Evolutionary conservation across 2,888 invertebrate species (phyloP).

Genomic region (Dryococelus australis): DNA sequence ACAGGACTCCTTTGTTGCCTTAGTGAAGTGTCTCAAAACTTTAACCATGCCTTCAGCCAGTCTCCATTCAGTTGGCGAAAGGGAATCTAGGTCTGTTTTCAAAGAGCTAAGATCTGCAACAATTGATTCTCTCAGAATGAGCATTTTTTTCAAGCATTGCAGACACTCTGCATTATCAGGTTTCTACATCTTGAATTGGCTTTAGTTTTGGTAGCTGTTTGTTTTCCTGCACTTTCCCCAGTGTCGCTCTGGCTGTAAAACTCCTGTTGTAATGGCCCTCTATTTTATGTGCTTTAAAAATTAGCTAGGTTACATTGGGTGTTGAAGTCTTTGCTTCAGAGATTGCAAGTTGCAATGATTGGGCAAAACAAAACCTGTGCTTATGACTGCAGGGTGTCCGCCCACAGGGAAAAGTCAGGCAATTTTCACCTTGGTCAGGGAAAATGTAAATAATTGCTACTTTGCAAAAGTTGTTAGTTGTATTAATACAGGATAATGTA

Average conservation of each 20-base stretch:
- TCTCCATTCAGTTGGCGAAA: conserved; percentile 7
- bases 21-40: not conserved
- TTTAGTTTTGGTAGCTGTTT: not conserved
- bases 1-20: not conserved
- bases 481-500: too few species aligned
- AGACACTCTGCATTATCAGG: not conserved
- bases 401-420: too few species aligned
- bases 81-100: conserved; percentile 1
- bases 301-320: not conserved
- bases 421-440: too few species aligned
- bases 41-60: not conserved
- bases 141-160: not conserved
- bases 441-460: too few species aligned
- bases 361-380: not conserved
- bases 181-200: not conserved
- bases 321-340: not conserved
- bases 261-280: not conserved
- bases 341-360: not conserved
- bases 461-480: too few species aligned
- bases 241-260: not conserved
- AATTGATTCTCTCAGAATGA: not conserved
- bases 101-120: not conserved
- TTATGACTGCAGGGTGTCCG: too few species aligned
- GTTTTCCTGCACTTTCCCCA: not conserved
- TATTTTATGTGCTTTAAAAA: not conserved